Evolutionary conservation across 2,113 vertebrate genomes (phyloP).

Genomic region (Brachyhypopomus occidentalis): DNA sequence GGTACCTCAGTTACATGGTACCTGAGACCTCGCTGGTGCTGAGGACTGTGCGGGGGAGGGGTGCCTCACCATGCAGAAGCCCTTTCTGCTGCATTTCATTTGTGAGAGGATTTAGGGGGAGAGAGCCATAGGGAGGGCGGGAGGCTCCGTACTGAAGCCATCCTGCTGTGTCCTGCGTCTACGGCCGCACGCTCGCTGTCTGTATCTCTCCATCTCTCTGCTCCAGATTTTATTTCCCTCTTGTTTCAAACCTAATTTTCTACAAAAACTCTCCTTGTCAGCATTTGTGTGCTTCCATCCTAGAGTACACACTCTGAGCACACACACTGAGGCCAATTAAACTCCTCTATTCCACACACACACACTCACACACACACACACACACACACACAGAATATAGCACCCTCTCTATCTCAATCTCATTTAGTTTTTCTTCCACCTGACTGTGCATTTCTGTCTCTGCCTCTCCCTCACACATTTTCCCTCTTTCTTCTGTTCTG

Average conservation of each 20-base stretch:
- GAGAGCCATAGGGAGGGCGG: no score
- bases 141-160: conserved; percentile 34
- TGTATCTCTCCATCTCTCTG: conserved; percentile 55
- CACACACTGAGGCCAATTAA: conserved; percentile 67
- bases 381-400: conserved; percentile 47
- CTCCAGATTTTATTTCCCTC: conserved; percentile 62
- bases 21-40: no score
- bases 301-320: conserved; percentile 54
- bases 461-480: conserved; percentile 36
- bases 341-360: conserved; percentile 56
- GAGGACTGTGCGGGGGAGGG: background rate
- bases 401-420: conserved; percentile 54
- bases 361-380: conserved; percentile 53
- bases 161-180: conserved; percentile 60
- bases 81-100: conserved; percentile 29
- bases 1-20: no score
- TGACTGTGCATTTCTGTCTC: conserved; percentile 39
- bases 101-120: conserved; percentile 37
- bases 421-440: conserved; percentile 39
- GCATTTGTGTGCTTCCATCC: conserved; percentile 61
- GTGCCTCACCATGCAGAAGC: conserved; percentile 42
- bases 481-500: conserved; percentile 21
- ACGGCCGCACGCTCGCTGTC: no score
- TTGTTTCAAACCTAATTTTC: conserved; percentile 71
- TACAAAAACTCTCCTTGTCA: conserved; percentile 66